Evolutionary conservation across 2,888 invertebrate genomes (phyloP).

Genomic region (Meghimatium bilineatum): DNA sequence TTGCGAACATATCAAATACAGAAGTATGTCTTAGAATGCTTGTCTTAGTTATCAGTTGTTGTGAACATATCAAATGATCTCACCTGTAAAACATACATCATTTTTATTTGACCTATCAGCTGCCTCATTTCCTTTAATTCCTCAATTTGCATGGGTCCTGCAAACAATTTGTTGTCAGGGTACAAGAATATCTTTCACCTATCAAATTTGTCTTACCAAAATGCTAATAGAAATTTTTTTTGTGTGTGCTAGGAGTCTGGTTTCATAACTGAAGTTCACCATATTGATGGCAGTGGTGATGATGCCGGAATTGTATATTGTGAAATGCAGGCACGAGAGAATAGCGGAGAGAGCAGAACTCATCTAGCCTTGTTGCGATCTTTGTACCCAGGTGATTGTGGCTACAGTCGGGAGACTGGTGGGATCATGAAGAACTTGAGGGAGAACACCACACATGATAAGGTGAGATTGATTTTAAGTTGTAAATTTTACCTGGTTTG

Average conservation of each 20-base stretch:
- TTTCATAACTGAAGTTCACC: slow-evolving; percentile 93
- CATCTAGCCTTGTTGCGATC: slow-evolving; percentile 83
- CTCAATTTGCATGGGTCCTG: too few species aligned
- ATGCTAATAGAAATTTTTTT: not conserved
- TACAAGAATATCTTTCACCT: too few species aligned
- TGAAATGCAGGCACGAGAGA: slow-evolving; percentile 93
- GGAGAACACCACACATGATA: slow-evolving; percentile 87
- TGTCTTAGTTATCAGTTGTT: too few species aligned
- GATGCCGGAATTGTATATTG: slow-evolving; percentile 97
- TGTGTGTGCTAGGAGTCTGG: slow-evolving; percentile 83
- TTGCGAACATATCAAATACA: too few species aligned
- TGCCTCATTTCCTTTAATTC: too few species aligned
- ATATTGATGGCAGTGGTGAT: slow-evolving; percentile 90
- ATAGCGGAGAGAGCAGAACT: slow-evolving; percentile 85
- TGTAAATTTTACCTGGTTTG: not conserved
- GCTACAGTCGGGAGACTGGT: slow-evolving; percentile 90
- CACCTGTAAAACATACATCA: too few species aligned
- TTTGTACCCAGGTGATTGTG: slow-evolving; percentile 88
- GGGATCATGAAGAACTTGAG: slow-evolving; percentile 90
- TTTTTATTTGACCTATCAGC: too few species aligned
- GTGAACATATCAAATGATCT: too few species aligned
- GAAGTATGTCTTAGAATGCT: too few species aligned
- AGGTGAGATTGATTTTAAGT: slow-evolving; percentile 80
- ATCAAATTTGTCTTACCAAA: too few species aligned
- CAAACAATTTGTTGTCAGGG: too few species aligned